Base-by-base conservation (phyloP, 2,888 invertebrate genomes). In the Bugula neritina region DNA sequence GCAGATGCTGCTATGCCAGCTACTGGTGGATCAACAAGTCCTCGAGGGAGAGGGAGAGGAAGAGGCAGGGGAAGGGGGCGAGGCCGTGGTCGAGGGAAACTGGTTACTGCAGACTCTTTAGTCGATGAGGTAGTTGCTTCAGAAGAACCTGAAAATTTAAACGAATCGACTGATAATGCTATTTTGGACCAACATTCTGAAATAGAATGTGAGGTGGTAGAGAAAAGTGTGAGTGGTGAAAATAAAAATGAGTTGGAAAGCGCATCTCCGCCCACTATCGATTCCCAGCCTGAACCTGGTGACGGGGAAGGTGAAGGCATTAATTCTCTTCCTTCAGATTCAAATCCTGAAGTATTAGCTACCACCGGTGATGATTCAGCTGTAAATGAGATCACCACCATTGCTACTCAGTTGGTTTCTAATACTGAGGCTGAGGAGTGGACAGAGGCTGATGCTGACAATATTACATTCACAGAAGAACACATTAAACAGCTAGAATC, bases 401-500 rank as follows among this genome's bases (percentile, higher is more conserved):
- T 43, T 5, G 43, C 43, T 10, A 43, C 43, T 43, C 43, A 43
- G 43, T 43, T 43, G 43, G 43, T 17, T 17, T 10, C 43, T 43
- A 43, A 43, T 43, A 5, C 43, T 10, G 43, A 43, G 43, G 43
- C 17, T 25, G 63, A 63, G 3, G 5, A 27, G 27, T 63, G 63
- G 63, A 10, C 10, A 13, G 29, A 25, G 3, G 43, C 43, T 43
- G 27, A 21, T 5, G 34, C 21, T 63, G 63, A 63, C 25, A 63
- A 63, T 63, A 31, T 63, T 25, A 27, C 21, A 13, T 63, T 63
- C 21, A 63, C 63, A 31, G 63, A 25, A 13, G 63, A 63, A 63
- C 21, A 63, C 31, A 13, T 63, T 25, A 63, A 63, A 5, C 63
- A 63, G 34, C 34, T 63, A 10, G 63, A 63, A 63, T 63, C 63